Conservation (phyloP, 2,888 invertebrate genomes). For the Temnothorax unifasciatus region DNA sequence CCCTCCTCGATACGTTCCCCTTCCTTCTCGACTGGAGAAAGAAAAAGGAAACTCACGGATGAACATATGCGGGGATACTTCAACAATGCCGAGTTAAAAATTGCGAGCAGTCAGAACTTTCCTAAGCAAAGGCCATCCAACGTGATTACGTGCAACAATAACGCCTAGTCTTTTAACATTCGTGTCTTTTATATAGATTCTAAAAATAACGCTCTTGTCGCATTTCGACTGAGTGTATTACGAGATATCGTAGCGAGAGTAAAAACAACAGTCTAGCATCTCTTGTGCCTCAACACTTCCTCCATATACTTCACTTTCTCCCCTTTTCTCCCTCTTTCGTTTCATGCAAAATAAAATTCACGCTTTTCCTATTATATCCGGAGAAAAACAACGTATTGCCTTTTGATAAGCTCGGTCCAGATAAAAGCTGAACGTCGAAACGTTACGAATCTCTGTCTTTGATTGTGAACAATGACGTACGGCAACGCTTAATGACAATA, state of each 20-base stretch:
- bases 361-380: neutral
- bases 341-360: slow-evolving; percentile 42
- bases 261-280: slow-evolving; percentile 77
- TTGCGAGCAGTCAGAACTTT: slow-evolving; percentile 62
- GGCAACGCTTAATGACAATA: slow-evolving; percentile 27
- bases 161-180: slow-evolving; percentile 66
- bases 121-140: slow-evolving; percentile 73
- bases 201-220: slow-evolving; percentile 78
- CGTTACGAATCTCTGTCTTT: slow-evolving; percentile 38
- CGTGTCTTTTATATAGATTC: slow-evolving; percentile 70
- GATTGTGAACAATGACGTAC: slow-evolving; percentile 31
- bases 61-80: slow-evolving; percentile 17
- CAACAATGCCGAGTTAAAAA: slow-evolving; percentile 27
- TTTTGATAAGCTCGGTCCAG: slow-evolving; percentile 65
- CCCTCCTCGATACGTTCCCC: neutral
- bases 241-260: slow-evolving; percentile 79
- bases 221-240: slow-evolving; percentile 73
- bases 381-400: slow-evolving; percentile 49
- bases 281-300: slow-evolving; percentile 4
- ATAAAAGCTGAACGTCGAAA: slow-evolving; percentile 51
- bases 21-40: slow-evolving; percentile 14
- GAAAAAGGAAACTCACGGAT: slow-evolving; percentile 1
- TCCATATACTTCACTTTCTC: slow-evolving; percentile 21
- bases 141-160: slow-evolving; percentile 69
- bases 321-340: slow-evolving; percentile 26